A percentile compares a stretch with the other conserved stretches of the same genome.
These are phyloP conservation scores for Coleophora deauratella DNA, from an alignment of 2,888 invertebrate genomes.

Conservation along the genomic window DNA sequence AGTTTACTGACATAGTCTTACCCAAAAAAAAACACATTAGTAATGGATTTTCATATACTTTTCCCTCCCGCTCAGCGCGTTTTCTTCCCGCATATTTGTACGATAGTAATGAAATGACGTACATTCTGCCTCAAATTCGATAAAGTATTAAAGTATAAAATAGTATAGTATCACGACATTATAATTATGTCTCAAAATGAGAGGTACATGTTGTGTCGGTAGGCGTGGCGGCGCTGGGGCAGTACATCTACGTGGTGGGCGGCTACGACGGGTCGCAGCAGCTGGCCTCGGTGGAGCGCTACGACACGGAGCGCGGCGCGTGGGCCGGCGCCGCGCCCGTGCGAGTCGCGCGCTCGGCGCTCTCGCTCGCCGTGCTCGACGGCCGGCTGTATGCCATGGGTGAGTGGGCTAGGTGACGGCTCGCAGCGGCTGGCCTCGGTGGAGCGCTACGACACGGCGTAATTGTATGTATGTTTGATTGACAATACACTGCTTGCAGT, in stretches of 20 bases:
- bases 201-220: neutral
- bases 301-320: constrained; percentile 85
- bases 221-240: constrained; percentile 89
- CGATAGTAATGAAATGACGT: no score
- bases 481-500: no score
- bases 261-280: constrained; percentile 93
- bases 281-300: constrained; percentile 87
- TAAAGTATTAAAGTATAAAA: no score
- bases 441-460: constrained; percentile 90
- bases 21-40: no score
- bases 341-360: constrained; percentile 87
- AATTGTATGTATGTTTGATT: no score
- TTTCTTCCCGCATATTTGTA: no score
- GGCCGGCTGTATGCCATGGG: constrained; percentile 93
- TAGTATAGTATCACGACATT: no score
- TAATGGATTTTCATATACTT: no score
- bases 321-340: constrained; percentile 88
- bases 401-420: constrained; percentile 79
- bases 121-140: no score
- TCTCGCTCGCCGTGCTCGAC: constrained; percentile 90
- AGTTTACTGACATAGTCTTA: no score
- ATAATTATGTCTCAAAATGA: no score
- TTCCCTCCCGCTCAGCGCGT: no score
- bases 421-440: constrained; percentile 86
- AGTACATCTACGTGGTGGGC: constrained; percentile 93